Base-by-base conservation (phyloP, 2,888 invertebrate genomes). In the Oxycera nigricornis region DNA sequence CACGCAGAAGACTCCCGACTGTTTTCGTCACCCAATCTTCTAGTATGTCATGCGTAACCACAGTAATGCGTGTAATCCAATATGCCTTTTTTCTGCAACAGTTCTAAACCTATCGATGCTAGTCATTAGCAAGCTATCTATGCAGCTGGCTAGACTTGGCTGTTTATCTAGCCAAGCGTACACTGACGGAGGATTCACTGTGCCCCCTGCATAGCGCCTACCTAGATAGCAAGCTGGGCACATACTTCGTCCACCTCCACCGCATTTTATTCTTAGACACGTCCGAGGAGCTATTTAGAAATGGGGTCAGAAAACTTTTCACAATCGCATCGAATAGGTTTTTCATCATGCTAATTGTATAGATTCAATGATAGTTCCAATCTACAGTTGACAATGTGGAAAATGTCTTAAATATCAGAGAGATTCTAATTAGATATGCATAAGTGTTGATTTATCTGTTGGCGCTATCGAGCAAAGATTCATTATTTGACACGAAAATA, bases 221-320 rank as follows among this genome's bases (percentile, higher is more conserved):
- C n/a, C n/a, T n/a, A n/a, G 59, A 26, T 28, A 59, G n/a, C n/a
- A n/a, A n/a, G n/a, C n/a, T n/a, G n/a, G n/a, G 59, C 28, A 59
- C 28, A 50, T 50, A 14, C 1, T 11, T n/a, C 35, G 22, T 31
- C 22, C 22, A 41, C 39, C 30, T 26, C 39, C 41, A 41, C 7
- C 65, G 20, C n/a, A 65, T 39, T 39, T n/a, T 65, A 65, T 65
- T 65, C 65, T 65, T 70, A 52, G 70, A 70, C 55, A 31, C 50
- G 52, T 68, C 31, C 30, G 20, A 17, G 70, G n/a, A n/a, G n/a
- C n/a, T 22, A 70, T 70, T 50, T 31, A 7, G 70, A 52, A 70
- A 70, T 31, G 70, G 46, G 70, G 70, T 70, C 70, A 70, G 70
- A 24, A 70, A 70, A 70, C 70, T 70, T 65, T 55, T 52, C 70